Base-by-base conservation (phyloP, 2,888 invertebrate genomes). In the Callyntrura guangdongensis region DNA sequence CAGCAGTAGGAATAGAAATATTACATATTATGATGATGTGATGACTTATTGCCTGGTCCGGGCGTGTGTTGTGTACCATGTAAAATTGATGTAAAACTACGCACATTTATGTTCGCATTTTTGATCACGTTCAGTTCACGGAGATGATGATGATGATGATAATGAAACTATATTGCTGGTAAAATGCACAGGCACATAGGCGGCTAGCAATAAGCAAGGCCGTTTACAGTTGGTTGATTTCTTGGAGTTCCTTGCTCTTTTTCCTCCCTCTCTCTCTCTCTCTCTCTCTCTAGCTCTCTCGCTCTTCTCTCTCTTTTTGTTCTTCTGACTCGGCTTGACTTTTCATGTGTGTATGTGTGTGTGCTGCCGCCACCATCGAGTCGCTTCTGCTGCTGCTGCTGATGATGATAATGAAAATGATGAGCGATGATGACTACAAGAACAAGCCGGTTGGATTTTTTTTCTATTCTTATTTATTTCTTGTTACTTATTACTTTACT, bases 161-260 rank as follows among this genome's bases (percentile, higher is more conserved):
- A 49, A 25, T 45, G 20, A 72, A 36, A 36, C 36, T 36, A 36
- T 36, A 36, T 36, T 6, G 3, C 36, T 36, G 36, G 36, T 72
- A 47, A 72, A 53, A 77, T 74, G 49, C 47, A 47, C 72, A 84
- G 45, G 47, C 22, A 47, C 47, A n/a, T 53, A 36, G 6, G 11
- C 20, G 20, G 53, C 49, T 12, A 74, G 74, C 20, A 49, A 20
- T 12, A 49, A 77, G 86, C 86, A 86, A 86, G 77, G 86, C 86
- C 79, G 86, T 86, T 86, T 86, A 86, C 86, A 86, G 77, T 86
- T 86, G 64, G 86, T 59, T 86, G 86, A 56, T 12, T 56, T 27
- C 74, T 64, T 86, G 61, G 74, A 86, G 86, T 86, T 86, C 74
- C 56, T 74, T 74, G 74, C 74, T 86, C 74, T 86, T 56, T 36